phyloP scores from a whole-genome alignment of 1,140 invertebrate genomes.

The Drosophila kepulauana region DNA sequence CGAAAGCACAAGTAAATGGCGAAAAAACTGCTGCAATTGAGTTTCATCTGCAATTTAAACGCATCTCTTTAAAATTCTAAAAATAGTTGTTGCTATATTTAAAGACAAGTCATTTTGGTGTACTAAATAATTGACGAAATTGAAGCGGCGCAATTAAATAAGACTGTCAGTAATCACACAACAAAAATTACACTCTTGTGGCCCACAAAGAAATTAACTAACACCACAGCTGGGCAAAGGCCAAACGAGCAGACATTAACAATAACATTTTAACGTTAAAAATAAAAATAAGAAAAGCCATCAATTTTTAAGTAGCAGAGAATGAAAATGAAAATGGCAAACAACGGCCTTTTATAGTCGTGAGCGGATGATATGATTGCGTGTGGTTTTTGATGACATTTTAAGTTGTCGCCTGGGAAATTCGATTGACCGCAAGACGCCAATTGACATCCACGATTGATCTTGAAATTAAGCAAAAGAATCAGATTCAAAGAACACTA shows the following conservation, averaged over 20 bases:
- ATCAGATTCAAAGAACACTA: too few relatives aligned
- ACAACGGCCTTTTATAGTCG: conserved; percentile 30
- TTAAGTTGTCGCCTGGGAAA: conserved; percentile 64
- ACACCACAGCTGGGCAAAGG: conserved; percentile 17
- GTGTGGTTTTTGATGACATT: conserved; percentile 22
- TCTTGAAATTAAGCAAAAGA: background rate
- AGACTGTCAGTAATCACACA: conserved; percentile 11
- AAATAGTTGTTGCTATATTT: background rate
- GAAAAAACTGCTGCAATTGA: conserved; percentile 6
- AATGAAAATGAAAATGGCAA: conserved; percentile 33
- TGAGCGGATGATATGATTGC: conserved; percentile 27
- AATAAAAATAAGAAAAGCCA: conserved; percentile 71
- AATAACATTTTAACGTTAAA: conserved; percentile 42
- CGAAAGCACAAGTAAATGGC: conserved; percentile 11
- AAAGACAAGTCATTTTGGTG: background rate
- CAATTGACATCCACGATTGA: conserved; percentile 11
- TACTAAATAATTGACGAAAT: background rate
- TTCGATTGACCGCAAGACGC: conserved; percentile 18
- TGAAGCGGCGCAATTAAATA: conserved; percentile 37
- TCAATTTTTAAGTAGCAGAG: conserved; percentile 61
- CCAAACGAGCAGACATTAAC: conserved; percentile 32
- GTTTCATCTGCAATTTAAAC: conserved; percentile 2
- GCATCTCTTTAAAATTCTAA: background rate
- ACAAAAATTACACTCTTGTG: conserved; percentile 52
- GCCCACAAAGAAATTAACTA: conserved; percentile 64